Percentiles rank a stretch among this genome's conserved stretches.
Evolutionary conservation across 2,888 invertebrate genomes (phyloP).

Genomic region (Clivina fossor): DNA sequence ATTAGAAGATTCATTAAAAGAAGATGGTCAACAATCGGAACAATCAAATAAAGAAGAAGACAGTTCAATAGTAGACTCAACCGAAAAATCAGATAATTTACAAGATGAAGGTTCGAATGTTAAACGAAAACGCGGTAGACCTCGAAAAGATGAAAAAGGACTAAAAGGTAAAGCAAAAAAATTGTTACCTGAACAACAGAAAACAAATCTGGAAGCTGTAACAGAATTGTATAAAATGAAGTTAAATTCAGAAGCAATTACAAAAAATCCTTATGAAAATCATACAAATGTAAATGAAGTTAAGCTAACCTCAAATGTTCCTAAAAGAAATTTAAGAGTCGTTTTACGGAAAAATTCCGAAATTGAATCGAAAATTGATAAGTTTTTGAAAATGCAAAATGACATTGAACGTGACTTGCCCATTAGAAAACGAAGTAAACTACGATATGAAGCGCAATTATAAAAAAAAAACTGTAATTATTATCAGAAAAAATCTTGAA

Average conservation of each 20-base stretch:
- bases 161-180: neutral
- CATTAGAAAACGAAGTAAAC: slow-evolving; percentile 41
- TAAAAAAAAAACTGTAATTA: too few relatives aligned
- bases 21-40: too few relatives aligned
- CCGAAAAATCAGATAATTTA: too few relatives aligned
- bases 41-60: too few relatives aligned
- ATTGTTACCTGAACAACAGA: too few relatives aligned
- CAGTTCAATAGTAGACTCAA: too few relatives aligned
- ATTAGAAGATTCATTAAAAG: too few relatives aligned
- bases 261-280: slow-evolving; percentile 22
- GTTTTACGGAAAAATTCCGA: slow-evolving; percentile 32
- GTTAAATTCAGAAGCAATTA: slow-evolving; percentile 6
- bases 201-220: too few relatives aligned
- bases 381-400: slow-evolving; percentile 37
- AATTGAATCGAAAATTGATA: slow-evolving; percentile 30
- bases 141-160: neutral
- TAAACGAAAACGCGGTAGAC: slow-evolving; percentile 5
- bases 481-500: too few relatives aligned
- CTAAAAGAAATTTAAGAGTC: slow-evolving; percentile 39
- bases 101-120: neutral
- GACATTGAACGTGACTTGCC: slow-evolving; percentile 41
- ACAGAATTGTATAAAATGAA: slow-evolving; percentile 30
- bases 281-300: slow-evolving; percentile 38
- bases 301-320: slow-evolving; percentile 37
- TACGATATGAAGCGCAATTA: slow-evolving; percentile 38